Evolutionary conservation across 1,140 invertebrate genomes (phyloP), one percentile per base, ranked within the genome.

Genomic region (Holotrichia oblita): DNA sequence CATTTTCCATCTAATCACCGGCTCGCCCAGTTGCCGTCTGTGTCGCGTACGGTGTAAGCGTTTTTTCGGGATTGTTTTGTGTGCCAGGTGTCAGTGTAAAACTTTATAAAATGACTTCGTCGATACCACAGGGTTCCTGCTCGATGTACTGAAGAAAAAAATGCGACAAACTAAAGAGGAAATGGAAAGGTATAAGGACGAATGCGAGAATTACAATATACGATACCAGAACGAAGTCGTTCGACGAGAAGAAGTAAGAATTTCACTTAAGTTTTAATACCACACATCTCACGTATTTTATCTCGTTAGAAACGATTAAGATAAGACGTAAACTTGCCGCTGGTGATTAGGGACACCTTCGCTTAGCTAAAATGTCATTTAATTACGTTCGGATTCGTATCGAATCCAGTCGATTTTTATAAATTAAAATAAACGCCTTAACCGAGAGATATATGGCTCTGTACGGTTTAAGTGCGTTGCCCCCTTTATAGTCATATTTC

Each of bases 61-160:
- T 77, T 69, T 75, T 75, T 79, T 22, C 73, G n/a, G n/a, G 27
- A 40, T 79, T 73, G 77, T 78, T 76, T 73, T 42, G 79, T 42
- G 79, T 77, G 20, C 55, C 27, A 76, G 44, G 76, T 78, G 80
- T 81, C 73, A 72, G 17, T 17, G 34, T 61, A 78, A 74, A 81
- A 73, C 64, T 79, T 22, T 44, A 27, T 27, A 81, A 83, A 87
- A 96, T 96, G 94, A 94, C 94, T 89, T 92, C 94, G 84, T 95
- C 94, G 89, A 92, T 95, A 89, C 93, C 93, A 86, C 93, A 94
- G 89, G 94, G 94, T 84, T 94, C 94, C 92, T 98, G 81, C 90
- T 98, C 85, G 97, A 98, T 90, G 96, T 98, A 83, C 91, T 99
- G 82, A 99, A 99, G 92, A 98, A 98, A 92, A 99, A 99, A 93